Base-by-base conservation (phyloP, 2,113 vertebrate species). In the Oryzias melastigma region DNA sequence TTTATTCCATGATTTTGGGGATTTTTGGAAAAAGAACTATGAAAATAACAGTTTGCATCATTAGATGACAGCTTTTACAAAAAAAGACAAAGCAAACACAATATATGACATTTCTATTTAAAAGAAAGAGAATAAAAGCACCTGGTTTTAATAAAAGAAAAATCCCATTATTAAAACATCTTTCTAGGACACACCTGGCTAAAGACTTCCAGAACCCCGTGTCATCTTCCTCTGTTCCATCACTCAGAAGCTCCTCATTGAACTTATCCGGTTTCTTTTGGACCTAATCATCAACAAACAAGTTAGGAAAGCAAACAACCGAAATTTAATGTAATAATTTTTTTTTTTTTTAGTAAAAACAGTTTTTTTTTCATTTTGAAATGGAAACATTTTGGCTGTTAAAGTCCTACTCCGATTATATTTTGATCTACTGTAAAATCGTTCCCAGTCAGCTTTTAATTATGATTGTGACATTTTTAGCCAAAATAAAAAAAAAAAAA, bases 181-280 rank as follows among this genome's bases (percentile, higher is more conserved):
- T n/a, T 45, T 15, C 22, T 5, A 20, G 24, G 49, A 3, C n/a
- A 46, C 86, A 97, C 97, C 96, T 95, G 87, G 94, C 93, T 60
- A 98, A 91, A 65, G 96, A 98, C 49, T 94, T 93, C 97, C 97
- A 99, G 86, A 99, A 98, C 78, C 97, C 95, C 4, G 93, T 88
- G 54, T 98, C 95, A 4, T 92, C 93, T 58, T 98, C 97, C 64
- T 66, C 93, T 3, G 89, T 91, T 24, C 85, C 93, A 7, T 98
- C 96, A 48, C 95, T 99, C 52, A 99, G 89, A 10, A 99, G 90
- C 79, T 99, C 97, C 89, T 99, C 97, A 12, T 93, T 94, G 71
- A 96, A 91, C 92, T 95, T 98, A 73, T 98, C 95, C 2, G 95
- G 73, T 85, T 97, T 98, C 82, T 99, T 99, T 89, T 99, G 97